Evolutionary conservation across 2,797 vertebrate genomes (phyloP), one percentile per base, ranked within the genome.

Genomic region (Takifugu ocellatus): DNA sequence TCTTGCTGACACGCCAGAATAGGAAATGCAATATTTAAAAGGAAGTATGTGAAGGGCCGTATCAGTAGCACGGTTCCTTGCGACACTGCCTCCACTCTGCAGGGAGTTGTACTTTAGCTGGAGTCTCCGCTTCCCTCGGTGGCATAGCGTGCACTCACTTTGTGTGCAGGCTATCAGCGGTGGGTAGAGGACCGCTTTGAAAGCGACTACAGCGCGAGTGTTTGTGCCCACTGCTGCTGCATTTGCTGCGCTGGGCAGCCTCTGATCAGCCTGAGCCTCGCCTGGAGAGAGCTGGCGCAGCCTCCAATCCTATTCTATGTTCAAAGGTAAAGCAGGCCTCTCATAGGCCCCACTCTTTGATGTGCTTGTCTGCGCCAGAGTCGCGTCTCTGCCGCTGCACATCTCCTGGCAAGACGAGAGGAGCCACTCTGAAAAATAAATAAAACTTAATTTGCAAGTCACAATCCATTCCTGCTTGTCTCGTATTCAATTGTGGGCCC

Each of bases 341-440:
- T 89, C 85, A 80, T 83, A 86, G 91, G 83, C 90, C 85, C 66
- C 45, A 49, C 29, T 87, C 92, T 96, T 92, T 94, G 91, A 95
- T 93, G 93, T 93, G 85, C 86, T 93, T 87, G 87, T 90, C 90
- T 87, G 88, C 92, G 91, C 92, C 92, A 93, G 88, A 92, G 91
- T 93, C 92, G 87, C 85, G 88, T 91, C 91, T 76, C 89, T 90
- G 84, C 91, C 71, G 61, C 84, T 79, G 84, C 80, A 89, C 89
- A 87, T 91, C 91, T 91, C 88, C 92, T 90, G 89, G 87, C 88
- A 88, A 21, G 78, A 79, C 73, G 83, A 88, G 88, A 74, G 83
- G 88, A 91, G 90, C 84, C 86, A 79, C 86, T 77, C 79, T 59
- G 63, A 65, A 72, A 56, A 46, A 46, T n/a, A 46, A 50, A 29